Base-by-base conservation (phyloP, 1,140 invertebrate species). In the Drosophila paulistorum region DNA sequence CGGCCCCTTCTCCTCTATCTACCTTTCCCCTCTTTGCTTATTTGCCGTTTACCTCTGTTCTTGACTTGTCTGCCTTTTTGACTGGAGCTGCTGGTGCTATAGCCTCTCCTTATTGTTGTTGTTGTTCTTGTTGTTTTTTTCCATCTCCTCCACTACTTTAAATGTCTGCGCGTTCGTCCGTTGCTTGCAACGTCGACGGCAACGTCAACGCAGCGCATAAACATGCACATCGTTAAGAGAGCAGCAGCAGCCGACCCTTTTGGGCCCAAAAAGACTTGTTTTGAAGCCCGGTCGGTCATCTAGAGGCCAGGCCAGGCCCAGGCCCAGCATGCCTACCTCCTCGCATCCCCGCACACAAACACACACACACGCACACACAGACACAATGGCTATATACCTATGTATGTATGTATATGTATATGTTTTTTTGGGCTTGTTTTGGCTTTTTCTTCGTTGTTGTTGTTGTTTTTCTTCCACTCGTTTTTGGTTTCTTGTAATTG, bases 401-500 rank as follows among this genome's bases (percentile, higher is more conserved):
- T 35, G 39, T 65, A 26, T 41, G 7, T 23, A 11, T 51, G 10
- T 23, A n/a, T n/a, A n/a, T n/a, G n/a, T n/a, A n/a, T n/a, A n/a
- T n/a, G n/a, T 23, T 51, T 61, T 59, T 60, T 80, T 68, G 73
- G 67, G 75, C 79, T 82, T 82, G 79, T 82, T 82, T 79, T 70
- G 77, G 76, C 61, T 71, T 83, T 83, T 81, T 48, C 30, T 30
- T 48, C 14, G 1, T 48, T 10, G 14, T 20, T 45, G 14, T 20
- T 45, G n/a, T 45, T 45, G n/a, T 14, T 45, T 14, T 45, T 7
- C 7, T 17, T 48, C 69, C 68, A 68, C 80, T 79, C 55, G 60
- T 80, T 77, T 84, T 84, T 84, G 81, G 84, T 84, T 83, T 84
- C 64, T 51, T 80, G 81, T 84, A 84, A 84, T 84, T 84, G 81